A percentile compares a stretch with the other conserved stretches of the same genome.
Conservation (phyloP, 2,797 vertebrate genomes). For the Sitta carolinensis region DNA sequence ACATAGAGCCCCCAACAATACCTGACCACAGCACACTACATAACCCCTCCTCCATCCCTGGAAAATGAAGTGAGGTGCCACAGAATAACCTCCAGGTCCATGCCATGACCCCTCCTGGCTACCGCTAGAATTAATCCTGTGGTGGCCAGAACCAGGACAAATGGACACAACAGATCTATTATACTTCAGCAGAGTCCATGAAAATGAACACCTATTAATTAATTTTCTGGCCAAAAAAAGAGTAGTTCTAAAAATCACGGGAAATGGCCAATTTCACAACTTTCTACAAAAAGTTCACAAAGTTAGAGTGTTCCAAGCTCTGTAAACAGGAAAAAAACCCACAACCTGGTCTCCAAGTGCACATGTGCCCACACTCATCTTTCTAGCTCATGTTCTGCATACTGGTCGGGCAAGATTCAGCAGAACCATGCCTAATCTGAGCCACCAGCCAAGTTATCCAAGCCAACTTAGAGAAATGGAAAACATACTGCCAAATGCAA, state of each 20-base stretch:
- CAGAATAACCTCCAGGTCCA: accelerated
- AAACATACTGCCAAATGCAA: neutral
- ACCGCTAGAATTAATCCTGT: neutral
- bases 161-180: neutral
- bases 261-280: neutral
- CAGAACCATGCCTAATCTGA: neutral
- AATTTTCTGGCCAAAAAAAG: neutral
- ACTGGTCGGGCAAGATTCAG: neutral
- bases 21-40: accelerated
- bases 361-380: neutral
- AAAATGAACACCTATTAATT: neutral
- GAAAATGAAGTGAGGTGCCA: neutral
- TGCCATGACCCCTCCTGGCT: no score
- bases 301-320: neutral
- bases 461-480: neutral
- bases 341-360: neutral
- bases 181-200: neutral
- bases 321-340: neutral
- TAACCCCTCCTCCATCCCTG: accelerated
- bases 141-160: neutral
- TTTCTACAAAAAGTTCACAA: neutral
- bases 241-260: neutral
- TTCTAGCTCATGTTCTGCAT: neutral
- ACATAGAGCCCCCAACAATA: accelerated
- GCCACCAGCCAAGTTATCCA: neutral